Evolutionary conservation across 2,888 invertebrate genomes (phyloP).

Genomic region (Augiades crinisus): DNA sequence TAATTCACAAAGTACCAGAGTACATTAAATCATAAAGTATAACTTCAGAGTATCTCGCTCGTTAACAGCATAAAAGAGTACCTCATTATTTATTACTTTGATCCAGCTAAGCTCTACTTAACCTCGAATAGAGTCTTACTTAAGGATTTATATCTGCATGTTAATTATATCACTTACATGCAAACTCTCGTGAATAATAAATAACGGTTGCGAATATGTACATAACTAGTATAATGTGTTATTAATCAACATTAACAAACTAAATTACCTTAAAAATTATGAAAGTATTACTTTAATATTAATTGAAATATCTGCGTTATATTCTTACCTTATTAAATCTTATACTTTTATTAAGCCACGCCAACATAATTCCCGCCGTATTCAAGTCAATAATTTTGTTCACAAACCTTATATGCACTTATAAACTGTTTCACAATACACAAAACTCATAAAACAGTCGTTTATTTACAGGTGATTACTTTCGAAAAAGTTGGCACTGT

Average conservation of each 20-base stretch:
- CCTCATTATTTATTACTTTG: constrained; percentile 28
- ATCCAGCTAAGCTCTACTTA: constrained; percentile 23
- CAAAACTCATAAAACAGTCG: constrained; percentile 15
- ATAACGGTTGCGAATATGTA: not conserved
- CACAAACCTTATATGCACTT: constrained; percentile 61
- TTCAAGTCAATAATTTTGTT: constrained; percentile 54
- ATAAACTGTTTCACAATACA: constrained; percentile 50
- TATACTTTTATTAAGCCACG: constrained; percentile 53
- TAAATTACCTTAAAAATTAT: not conserved
- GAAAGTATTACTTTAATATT: not conserved
- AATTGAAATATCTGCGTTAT: not conserved
- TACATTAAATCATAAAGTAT: constrained; percentile 1
- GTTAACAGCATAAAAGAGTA: constrained; percentile 22
- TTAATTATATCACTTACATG: constrained; percentile 31
- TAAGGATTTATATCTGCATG: constrained; percentile 20
- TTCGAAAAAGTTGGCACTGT: constrained; percentile 32
- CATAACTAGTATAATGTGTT: not conserved
- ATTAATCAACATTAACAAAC: not conserved
- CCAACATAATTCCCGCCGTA: constrained; percentile 60
- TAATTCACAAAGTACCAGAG: too few relatives aligned
- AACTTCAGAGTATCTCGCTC: constrained; percentile 16
- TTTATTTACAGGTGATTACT: not conserved
- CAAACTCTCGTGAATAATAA: not conserved
- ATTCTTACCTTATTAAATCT: constrained; percentile 59
- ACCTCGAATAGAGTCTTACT: constrained; percentile 15